phyloP scores from a whole-genome alignment of 2,888 invertebrate species.

The Dugesia japonica region DNA sequence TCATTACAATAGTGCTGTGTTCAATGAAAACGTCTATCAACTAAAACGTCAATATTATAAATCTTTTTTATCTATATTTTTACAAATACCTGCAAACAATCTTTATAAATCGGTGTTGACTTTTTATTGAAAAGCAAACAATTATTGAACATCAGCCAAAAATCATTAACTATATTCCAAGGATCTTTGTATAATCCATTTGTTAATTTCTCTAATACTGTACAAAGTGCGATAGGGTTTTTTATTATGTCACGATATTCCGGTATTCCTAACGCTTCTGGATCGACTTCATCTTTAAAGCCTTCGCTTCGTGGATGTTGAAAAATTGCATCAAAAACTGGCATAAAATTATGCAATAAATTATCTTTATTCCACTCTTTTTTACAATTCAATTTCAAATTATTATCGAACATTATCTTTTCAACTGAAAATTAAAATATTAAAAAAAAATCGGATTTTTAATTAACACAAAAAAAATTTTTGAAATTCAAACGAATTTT shows the following conservation, averaged over 20 bases:
- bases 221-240: conserved; percentile 43
- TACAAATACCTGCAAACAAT: not conserved
- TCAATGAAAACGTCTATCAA: not conserved
- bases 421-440: no score
- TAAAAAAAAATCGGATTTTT: no score
- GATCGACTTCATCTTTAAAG: conserved; percentile 48
- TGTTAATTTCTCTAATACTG: not conserved
- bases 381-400: not conserved
- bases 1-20: not conserved
- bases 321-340: not conserved
- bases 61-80: no score
- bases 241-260: conserved; percentile 49
- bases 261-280: conserved; percentile 41
- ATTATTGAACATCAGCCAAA: conserved; percentile 9
- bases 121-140: conserved; percentile 2
- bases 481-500: conserved; percentile 7
- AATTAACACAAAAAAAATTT: not conserved
- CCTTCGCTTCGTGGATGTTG: not conserved
- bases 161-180: not conserved
- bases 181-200: not conserved
- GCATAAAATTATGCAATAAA: not conserved
- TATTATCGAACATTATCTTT: no score
- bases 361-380: not conserved
- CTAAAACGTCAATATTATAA: no score
- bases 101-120: not conserved